phyloP scores from a whole-genome alignment of 1,140 invertebrate genomes.

The Harpegnathos saltator region DNA sequence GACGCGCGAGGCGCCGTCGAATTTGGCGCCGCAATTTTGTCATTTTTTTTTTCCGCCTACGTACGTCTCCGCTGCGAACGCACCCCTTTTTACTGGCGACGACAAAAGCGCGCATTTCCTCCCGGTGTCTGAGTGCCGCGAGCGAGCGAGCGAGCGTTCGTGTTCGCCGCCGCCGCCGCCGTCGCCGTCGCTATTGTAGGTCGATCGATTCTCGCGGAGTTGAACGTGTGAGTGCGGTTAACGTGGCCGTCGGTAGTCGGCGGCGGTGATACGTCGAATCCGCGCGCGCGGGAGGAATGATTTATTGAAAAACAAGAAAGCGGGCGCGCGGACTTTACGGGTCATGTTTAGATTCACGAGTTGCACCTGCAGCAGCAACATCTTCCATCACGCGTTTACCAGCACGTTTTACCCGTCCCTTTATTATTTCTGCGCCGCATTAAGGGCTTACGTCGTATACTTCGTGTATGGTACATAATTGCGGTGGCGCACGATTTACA shows the following conservation, averaged over 20 bases:
- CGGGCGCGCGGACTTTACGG: slow-evolving; percentile 46
- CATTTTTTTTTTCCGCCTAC: slow-evolving; percentile 27
- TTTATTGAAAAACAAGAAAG: slow-evolving; percentile 62
- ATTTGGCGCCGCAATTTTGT: slow-evolving; percentile 38
- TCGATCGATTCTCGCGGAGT: slow-evolving; percentile 49
- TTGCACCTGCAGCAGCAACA: slow-evolving; percentile 50
- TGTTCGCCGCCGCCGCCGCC: slow-evolving; percentile 21
- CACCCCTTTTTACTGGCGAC: slow-evolving; percentile 23
- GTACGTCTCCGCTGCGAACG: not conserved
- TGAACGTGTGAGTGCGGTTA: slow-evolving; percentile 49
- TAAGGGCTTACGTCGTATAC: slow-evolving; percentile 48
- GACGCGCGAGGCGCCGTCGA: not conserved
- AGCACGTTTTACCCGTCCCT: slow-evolving; percentile 32
- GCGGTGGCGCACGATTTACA: slow-evolving; percentile 48
- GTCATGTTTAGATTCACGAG: slow-evolving; percentile 61
- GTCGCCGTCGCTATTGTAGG: slow-evolving; percentile 42
- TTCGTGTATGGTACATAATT: slow-evolving; percentile 53
- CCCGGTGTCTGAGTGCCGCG: slow-evolving; percentile 36
- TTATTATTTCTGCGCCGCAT: slow-evolving; percentile 61
- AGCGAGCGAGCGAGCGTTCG: slow-evolving; percentile 31
- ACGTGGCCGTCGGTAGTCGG: slow-evolving; percentile 49
- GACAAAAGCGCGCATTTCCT: slow-evolving; percentile 53
- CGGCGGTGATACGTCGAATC: slow-evolving; percentile 61
- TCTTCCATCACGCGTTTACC: slow-evolving; percentile 54
- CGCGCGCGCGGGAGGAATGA: slow-evolving; percentile 59